Evolutionary conservation across 2,888 invertebrate species (phyloP), one percentile per base, ranked within the genome.

Genomic region (Epirrhoe tristata): DNA sequence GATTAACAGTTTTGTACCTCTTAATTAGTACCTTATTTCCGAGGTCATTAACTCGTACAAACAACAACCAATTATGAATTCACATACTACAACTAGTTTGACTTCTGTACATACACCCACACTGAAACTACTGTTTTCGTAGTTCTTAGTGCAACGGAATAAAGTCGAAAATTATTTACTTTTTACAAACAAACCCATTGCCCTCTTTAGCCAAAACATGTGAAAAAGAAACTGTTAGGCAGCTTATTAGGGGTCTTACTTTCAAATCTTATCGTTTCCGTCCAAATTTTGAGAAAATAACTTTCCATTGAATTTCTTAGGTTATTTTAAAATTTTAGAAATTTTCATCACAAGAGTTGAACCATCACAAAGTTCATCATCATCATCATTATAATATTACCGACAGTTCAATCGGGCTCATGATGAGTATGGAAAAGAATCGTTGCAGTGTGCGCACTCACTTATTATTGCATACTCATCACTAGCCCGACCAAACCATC

Each of bases 1-100:
- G 39, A 43, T 43, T 43, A n/a, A 51, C 53, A 59, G 39, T 58
- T 55, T 59, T 36, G 56, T 56, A 43, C 52, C 14, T 43, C 39
- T 36, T 58, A 61, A 66, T 48, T 61, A 61, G 48, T 16, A 46
- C 46, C n/a, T 66, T 55, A 57, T 63, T 31, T 17, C 36, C 32
- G 48, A 58, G 57, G 57, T 61, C 43, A 32, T 31, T 61, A 48
- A 57, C 57, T 61, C 53, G 39, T 48, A 60, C 60, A 57, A 63
- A 57, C 63, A 63, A 63, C 63, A 57, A 31, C 52, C 57, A 61
- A 66, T 62, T 66, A 58, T 58, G 32, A 66, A 53, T 8, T 24
- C 43, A 56, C 60, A 48, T 53, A 62, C 36, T 43, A 43, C 10
- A 58, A 58, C 64, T 50, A 64, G 64, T 64, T 64, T 50, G 39